Percentiles rank a stretch among this genome's conserved stretches.
These are phyloP conservation scores for Channallabes apus DNA, from an alignment of 2,797 vertebrate genomes.

Conservation along the genomic window DNA sequence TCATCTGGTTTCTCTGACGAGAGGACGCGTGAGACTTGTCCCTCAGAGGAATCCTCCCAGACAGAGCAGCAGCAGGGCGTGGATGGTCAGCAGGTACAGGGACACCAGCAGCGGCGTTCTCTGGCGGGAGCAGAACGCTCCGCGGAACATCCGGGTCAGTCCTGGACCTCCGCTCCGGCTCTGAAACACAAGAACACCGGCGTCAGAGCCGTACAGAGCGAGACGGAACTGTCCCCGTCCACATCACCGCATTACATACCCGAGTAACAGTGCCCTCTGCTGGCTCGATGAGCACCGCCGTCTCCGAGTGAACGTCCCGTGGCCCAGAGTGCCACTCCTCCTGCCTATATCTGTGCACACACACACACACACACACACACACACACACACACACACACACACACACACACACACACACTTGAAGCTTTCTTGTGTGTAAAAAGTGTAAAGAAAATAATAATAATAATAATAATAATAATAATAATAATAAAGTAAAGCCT, in stretches of 20 bases:
- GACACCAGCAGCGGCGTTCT: slow-evolving; percentile 81
- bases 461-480: no score
- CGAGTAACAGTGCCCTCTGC: slow-evolving; percentile 72
- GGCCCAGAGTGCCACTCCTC: slow-evolving; percentile 71
- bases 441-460: no score
- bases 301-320: slow-evolving; percentile 75
- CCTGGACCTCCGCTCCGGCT: slow-evolving; percentile 70
- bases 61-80: slow-evolving; percentile 86
- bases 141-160: slow-evolving; percentile 78
- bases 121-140: slow-evolving; percentile 80
- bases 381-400: background rate
- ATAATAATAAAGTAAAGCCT: background rate
- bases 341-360: slow-evolving; percentile 69
- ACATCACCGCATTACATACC: slow-evolving; percentile 68
- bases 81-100: slow-evolving; percentile 84
- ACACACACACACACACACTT: background rate
- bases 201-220: no score
- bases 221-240: background rate
- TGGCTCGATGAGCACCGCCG: slow-evolving; percentile 80
- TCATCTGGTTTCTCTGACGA: background rate
- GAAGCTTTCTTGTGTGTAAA: no score
- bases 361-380: slow-evolving; percentile 1
- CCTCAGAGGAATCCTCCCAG: slow-evolving; percentile 85
- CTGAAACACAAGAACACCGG: slow-evolving; percentile 66
- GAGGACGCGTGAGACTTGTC: background rate